Evolutionary conservation across 2,113 vertebrate species (phyloP).

Genomic region (Psilopogon haemacephalus): DNA sequence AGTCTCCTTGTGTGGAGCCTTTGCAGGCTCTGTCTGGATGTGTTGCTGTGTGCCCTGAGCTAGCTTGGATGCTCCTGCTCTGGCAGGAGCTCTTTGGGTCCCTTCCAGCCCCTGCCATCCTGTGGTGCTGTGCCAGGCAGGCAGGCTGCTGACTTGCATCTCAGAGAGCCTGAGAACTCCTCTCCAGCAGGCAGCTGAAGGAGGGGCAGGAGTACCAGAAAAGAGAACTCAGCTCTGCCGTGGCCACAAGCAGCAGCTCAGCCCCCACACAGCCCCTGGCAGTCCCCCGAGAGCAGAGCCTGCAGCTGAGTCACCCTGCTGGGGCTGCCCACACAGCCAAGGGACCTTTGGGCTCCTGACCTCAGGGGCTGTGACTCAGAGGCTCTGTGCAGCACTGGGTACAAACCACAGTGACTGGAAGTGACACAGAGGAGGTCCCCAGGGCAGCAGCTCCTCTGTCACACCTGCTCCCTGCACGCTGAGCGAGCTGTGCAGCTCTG

Average conservation of each 20-base stretch:
- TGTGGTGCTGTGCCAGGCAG: too few relatives aligned
- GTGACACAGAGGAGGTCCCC: not conserved
- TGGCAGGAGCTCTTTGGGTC: too few relatives aligned
- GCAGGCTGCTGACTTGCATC: not conserved
- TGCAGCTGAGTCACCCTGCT: slow-evolving; percentile 49
- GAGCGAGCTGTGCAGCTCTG: not conserved
- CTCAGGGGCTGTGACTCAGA: slow-evolving; percentile 51
- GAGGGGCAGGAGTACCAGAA: not conserved
- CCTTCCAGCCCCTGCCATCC: too few relatives aligned
- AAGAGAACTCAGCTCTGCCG: not conserved
- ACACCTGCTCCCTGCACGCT: slow-evolving; percentile 1
- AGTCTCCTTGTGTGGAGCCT: too few relatives aligned
- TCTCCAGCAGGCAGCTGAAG: not conserved
- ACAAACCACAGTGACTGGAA: slow-evolving; percentile 41
- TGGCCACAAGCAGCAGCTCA: not conserved
- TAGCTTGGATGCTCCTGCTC: too few relatives aligned
- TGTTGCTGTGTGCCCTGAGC: too few relatives aligned
- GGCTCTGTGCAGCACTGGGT: not conserved
- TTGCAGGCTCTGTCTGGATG: too few relatives aligned
- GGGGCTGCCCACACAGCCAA: slow-evolving; percentile 54
- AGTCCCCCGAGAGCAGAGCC: not conserved
- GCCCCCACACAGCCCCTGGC: not conserved
- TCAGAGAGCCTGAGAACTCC: not conserved
- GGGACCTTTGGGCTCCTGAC: slow-evolving; percentile 62
- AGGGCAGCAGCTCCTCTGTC: not conserved